A percentile compares a stretch with the other conserved stretches of the same genome.
phyloP scores from a whole-genome alignment of 2,113 vertebrate species.

The Proterorhinus semilunaris region DNA sequence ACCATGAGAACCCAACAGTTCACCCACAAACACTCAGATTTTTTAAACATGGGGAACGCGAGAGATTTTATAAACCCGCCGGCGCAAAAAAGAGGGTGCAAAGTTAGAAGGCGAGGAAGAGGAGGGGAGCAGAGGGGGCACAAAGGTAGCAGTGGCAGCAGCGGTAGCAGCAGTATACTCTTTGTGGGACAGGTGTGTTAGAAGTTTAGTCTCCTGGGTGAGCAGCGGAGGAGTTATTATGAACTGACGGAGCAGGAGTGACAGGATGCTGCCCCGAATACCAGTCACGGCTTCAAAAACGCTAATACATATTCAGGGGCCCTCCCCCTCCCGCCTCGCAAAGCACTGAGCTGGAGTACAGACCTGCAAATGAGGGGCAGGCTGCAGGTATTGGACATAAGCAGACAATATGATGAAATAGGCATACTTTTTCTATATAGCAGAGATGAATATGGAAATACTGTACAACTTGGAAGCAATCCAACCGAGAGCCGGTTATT shows the following conservation, averaged over 20 bases:
- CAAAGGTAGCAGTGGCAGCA: conserved; percentile 34
- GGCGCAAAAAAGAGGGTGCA: conserved; percentile 47
- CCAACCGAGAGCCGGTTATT: conserved; percentile 9
- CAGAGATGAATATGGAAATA: too few relatives aligned
- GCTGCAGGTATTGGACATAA: conserved; percentile 11
- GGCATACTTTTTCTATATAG: neutral
- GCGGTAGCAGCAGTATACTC: conserved; percentile 21
- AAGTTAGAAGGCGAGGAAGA: conserved; percentile 48
- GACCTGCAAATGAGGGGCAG: conserved; percentile 1
- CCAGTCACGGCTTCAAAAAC: conserved; percentile 62
- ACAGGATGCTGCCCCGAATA: conserved; percentile 61
- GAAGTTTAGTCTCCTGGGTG: conserved; percentile 61
- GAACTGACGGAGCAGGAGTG: conserved; percentile 61
- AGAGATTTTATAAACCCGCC: conserved; percentile 50
- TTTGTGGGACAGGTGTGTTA: conserved; percentile 65
- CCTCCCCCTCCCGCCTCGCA: conserved; percentile 48
- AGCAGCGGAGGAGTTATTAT: conserved; percentile 62
- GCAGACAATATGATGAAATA: neutral
- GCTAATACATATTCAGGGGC: conserved; percentile 69
- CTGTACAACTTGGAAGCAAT: conserved; percentile 9
- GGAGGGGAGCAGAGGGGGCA: conserved; percentile 25
- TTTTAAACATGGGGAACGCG: conserved; percentile 4
- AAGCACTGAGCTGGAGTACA: conserved; percentile 3
- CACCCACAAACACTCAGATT: neutral
- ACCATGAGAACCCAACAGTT: conserved; percentile 32